Evolutionary conservation across 2,113 vertebrate species (phyloP).

Genomic region (Zosterops pallidus): DNA sequence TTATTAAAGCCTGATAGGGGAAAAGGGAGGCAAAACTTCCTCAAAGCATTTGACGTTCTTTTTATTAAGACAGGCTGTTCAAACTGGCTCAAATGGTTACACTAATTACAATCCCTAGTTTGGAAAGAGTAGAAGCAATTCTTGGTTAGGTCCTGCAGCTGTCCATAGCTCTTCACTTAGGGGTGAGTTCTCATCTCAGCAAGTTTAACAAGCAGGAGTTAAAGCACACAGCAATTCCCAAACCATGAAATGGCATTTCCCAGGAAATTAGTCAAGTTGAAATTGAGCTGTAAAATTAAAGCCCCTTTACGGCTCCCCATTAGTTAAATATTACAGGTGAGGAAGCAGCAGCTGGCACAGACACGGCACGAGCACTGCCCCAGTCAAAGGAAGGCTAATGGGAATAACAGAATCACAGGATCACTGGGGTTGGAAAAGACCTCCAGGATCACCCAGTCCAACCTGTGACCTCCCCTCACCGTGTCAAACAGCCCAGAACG

Average conservation of each 20-base stretch:
- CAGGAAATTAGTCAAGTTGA: background rate
- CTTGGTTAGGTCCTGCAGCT: background rate
- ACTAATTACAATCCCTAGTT: background rate
- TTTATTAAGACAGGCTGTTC: constrained; percentile 1
- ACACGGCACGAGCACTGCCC: background rate
- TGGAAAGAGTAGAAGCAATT: background rate
- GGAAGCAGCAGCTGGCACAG: background rate
- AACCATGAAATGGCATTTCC: background rate
- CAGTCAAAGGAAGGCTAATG: background rate
- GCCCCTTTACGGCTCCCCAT: background rate
- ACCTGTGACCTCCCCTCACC: background rate
- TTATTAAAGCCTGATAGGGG: background rate
- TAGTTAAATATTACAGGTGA: background rate
- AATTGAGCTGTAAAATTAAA: background rate
- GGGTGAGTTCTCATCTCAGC: background rate
- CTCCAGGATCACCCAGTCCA: background rate
- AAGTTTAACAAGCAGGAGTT: background rate
- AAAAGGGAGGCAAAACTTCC: background rate
- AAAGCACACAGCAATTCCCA: background rate
- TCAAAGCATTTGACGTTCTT: background rate
- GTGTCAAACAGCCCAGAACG: too few species aligned
- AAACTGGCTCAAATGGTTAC: background rate
- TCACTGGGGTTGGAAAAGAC: background rate
- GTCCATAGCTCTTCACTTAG: background rate
- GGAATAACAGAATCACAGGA: background rate